Base-by-base conservation (phyloP, 2,888 invertebrate genomes). In the Melipona beecheii region DNA sequence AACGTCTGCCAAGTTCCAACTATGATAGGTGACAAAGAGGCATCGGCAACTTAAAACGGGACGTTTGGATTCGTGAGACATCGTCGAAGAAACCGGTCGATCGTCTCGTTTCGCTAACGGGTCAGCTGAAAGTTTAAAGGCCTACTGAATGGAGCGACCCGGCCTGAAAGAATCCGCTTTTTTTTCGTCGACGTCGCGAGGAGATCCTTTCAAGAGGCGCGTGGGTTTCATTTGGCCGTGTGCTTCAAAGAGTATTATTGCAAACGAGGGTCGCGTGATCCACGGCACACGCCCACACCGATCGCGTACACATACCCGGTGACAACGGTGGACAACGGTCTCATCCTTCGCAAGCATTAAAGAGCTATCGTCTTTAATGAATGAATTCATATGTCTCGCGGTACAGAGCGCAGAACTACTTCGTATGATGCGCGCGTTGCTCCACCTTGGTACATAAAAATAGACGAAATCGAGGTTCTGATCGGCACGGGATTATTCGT, bases 171-270 rank as follows among this genome's bases (percentile, higher is more conserved):
- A 86, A 78, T 84, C 84, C 60, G 60, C 64, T 73, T 76, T 31
- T 31, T 75, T 79, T 75, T 66, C 71, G 24, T 17, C 52, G 60
- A 24, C 84, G 73, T 58, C 36, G 62, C 71, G 60, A 56, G 76
- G 60, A 60, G 60, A 77, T 85, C 64, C 76, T 87, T 87, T 87
- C 73, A 86, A 62, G 60, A 85, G 79, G 72, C 74, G 88, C 88
- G 89, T 89, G 86, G 85, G 88, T 82, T 82, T 87, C 90, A 82
- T 86, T 88, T 85, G 84, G 86, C 81, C 90, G 88, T 90, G 84
- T 88, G 90, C 88, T 90, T 91, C 91, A 91, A 91, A 91, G 92
- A 85, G 90, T 31, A 87, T 88, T 87, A 91, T 88, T 86, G 86
- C 87, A 81, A 89, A 90, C 87, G 87, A 90, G 89, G 89, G 83